Evolutionary conservation across 1,140 invertebrate species (phyloP).

Genomic region (Anagrus nilaparvatae): DNA sequence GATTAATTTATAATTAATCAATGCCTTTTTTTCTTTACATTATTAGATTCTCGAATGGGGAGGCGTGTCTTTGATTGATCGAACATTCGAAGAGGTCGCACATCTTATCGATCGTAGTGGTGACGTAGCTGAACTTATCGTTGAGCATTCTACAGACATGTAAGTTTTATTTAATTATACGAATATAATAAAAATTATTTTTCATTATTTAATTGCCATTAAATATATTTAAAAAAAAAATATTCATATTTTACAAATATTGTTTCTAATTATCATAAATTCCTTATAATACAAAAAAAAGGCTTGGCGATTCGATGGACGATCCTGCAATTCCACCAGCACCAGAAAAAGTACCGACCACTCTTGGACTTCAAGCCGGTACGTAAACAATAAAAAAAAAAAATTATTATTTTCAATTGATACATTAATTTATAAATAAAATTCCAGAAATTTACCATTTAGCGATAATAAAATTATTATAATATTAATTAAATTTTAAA

Average conservation of each 20-base stretch:
- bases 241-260: background rate
- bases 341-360: slow-evolving; percentile 35
- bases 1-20: too few relatives aligned
- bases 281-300: slow-evolving; percentile 26
- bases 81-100: slow-evolving; percentile 78
- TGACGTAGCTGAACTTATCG: slow-evolving; percentile 71
- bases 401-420: too few relatives aligned
- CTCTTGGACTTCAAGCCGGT: slow-evolving; percentile 39
- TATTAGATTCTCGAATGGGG: slow-evolving; percentile 67
- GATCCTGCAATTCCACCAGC: slow-evolving; percentile 36
- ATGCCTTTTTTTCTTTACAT: too few relatives aligned
- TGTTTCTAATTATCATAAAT: slow-evolving; percentile 10
- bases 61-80: slow-evolving; percentile 73
- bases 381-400: too few relatives aligned
- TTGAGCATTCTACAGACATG: slow-evolving; percentile 67
- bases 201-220: background rate
- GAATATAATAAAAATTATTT: background rate
- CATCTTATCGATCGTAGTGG: slow-evolving; percentile 71
- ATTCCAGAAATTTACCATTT: too few relatives aligned
- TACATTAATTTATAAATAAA: too few relatives aligned
- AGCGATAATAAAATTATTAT: too few relatives aligned
- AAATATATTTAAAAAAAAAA: slow-evolving; percentile 4
- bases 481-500: too few relatives aligned
- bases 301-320: slow-evolving; percentile 54
- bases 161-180: slow-evolving; percentile 29